These are phyloP conservation scores for Pogonomyrmex californicus DNA, from an alignment of 1,140 invertebrate species.

Conservation along the genomic window DNA sequence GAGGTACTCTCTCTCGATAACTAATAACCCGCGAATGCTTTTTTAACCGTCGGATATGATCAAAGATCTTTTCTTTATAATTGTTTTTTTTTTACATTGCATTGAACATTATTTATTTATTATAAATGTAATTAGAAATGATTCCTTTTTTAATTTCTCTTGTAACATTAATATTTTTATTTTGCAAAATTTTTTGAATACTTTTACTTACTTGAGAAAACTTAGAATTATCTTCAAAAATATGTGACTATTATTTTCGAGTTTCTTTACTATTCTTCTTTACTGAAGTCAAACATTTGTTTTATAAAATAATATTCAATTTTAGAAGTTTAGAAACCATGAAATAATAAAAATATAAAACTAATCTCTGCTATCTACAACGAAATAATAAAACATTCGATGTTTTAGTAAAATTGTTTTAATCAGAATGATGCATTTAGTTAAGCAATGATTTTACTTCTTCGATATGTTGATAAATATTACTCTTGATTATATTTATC, in stretches of 20 bases:
- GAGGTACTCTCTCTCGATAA: conserved; percentile 1
- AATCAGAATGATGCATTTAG: not conserved
- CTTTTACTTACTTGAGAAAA: not conserved
- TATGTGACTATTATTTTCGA: not conserved
- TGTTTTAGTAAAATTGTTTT: conserved; percentile 1
- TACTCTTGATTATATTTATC: not conserved
- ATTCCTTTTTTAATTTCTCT: not conserved
- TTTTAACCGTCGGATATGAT: not conserved
- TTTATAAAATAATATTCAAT: not conserved
- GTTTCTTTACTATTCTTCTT: not conserved
- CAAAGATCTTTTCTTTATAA: not conserved
- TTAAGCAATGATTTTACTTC: not conserved
- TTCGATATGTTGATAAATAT: not conserved
- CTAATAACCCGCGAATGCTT: not conserved
- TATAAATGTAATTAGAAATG: not conserved
- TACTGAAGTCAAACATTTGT: not conserved
- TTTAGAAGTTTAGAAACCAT: not conserved
- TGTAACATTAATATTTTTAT: not conserved
- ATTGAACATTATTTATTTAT: not conserved
- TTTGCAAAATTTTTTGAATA: not conserved
- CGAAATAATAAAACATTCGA: not conserved
- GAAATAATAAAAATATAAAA: conserved; percentile 3
- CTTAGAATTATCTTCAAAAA: not conserved
- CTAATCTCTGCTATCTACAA: not conserved
- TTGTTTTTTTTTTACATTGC: not conserved